Conservation (phyloP, 2,113 vertebrate species). For the Ardeotis arabs region DNA sequence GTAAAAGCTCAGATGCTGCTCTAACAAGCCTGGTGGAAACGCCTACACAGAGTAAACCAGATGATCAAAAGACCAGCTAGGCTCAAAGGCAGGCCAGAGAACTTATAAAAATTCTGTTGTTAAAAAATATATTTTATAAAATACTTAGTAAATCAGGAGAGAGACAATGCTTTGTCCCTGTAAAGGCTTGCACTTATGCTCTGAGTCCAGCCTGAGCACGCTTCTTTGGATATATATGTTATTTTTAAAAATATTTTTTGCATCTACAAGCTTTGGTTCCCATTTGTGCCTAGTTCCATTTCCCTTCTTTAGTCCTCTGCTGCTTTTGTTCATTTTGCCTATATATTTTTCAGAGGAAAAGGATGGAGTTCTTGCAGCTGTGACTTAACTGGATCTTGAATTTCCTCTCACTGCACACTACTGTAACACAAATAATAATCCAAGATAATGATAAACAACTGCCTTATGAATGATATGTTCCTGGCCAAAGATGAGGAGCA, state of each 20-base stretch:
- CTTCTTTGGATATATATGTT: neutral
- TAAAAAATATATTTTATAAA: neutral
- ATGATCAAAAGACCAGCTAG: neutral
- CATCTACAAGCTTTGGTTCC: neutral
- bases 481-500: neutral
- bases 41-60: neutral
- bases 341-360: neutral
- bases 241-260: neutral
- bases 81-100: neutral
- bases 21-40: neutral
- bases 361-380: neutral
- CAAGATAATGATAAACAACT: neutral
- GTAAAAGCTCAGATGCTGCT: neutral
- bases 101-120: neutral
- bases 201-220: neutral
- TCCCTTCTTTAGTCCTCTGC: neutral
- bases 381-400: neutral
- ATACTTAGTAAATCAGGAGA: neutral
- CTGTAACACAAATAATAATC: neutral
- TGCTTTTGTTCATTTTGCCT: neutral
- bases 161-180: neutral
- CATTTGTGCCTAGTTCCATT: neutral
- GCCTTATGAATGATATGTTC: neutral
- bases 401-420: neutral
- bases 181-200: neutral